Base-by-base conservation (phyloP, 2,113 vertebrate species). In the Ammodytes marinus region DNA sequence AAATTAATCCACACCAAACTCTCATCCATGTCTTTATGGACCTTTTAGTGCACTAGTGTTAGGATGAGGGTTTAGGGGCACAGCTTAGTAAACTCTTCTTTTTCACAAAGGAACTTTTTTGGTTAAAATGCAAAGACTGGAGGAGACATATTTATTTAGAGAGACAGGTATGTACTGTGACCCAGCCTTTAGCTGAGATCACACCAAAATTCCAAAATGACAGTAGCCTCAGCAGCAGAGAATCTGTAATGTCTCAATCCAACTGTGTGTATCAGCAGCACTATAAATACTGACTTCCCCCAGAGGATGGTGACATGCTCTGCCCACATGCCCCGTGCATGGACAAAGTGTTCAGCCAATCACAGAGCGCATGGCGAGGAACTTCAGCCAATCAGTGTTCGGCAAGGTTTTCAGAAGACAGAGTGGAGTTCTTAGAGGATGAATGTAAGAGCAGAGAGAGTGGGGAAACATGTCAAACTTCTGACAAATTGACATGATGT, bases 291-390 rank as follows among this genome's bases (percentile, higher is more conserved):
- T 37, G 11, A 50, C 42, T 42, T 65, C 57, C 60, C 58, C 27
- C 8, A 39, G 9, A 35, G n/a, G 27, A 77, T 58, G 10, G 49
- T 58, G 49, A 19, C 92, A 93, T 79, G 77, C 15, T 9, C 39
- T 69, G 64, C 7, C 39, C 19, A 89, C 86, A 43, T 93, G 91
- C 69, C 65, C 40, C 14, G n/a, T 5, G 65, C 91, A 77, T 93
- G 93, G 19, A 67, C 78, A 66, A 13, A 5, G 27, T 17, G 60
- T 8, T 65, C 50, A 68, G 63, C 93, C 91, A 92, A 91, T 90
- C 77, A 85, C 72, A 78, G 60, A 55, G 19, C 3, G 45, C 60
- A 47, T 57, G 79, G 71, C 68, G 50, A 37, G 13, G 17, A n/a
- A 3, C 10, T 19, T 13, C 46, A 42, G 68, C 91, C 93, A 93